Conservation (phyloP, 2,888 invertebrate genomes). For the Drosophila merina region DNA sequence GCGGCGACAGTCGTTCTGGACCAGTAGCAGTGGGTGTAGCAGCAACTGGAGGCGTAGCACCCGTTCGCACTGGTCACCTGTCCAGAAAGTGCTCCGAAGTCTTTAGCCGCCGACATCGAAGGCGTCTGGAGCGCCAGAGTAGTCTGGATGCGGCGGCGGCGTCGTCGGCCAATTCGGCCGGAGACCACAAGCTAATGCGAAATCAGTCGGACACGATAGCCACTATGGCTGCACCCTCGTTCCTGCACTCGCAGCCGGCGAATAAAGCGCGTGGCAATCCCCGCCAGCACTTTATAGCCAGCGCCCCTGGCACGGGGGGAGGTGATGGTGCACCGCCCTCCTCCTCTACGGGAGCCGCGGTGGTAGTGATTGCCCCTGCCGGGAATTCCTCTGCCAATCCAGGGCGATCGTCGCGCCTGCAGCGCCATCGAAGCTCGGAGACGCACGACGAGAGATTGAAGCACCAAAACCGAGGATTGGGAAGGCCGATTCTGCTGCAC, state of each 20-base stretch:
- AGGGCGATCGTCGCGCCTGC: slow-evolving; percentile 77
- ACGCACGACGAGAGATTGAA: slow-evolving; percentile 82
- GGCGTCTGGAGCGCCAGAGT: slow-evolving; percentile 81
- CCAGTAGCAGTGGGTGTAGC: slow-evolving; percentile 1
- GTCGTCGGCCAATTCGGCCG: slow-evolving; percentile 46
- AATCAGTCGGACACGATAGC: slow-evolving; percentile 79
- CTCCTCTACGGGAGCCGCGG: slow-evolving; percentile 35
- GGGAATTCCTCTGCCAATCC: slow-evolving; percentile 21
- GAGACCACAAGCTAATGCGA: slow-evolving; percentile 72
- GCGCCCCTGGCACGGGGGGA: slow-evolving; percentile 18
- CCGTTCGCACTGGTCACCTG: slow-evolving; percentile 69
- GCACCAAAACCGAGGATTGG: slow-evolving; percentile 76
- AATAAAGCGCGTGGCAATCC: slow-evolving; percentile 39
- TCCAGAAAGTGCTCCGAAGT: slow-evolving; percentile 79
- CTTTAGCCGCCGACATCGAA: slow-evolving; percentile 74
- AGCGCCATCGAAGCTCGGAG: slow-evolving; percentile 83
- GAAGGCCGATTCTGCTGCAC: slow-evolving; percentile 79
- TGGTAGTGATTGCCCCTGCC: slow-evolving; percentile 47
- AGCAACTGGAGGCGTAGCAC: slow-evolving; percentile 7
- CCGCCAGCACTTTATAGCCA: slow-evolving; percentile 57
- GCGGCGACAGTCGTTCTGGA: slow-evolving; percentile 27
- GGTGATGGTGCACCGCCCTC: slow-evolving; percentile 27
- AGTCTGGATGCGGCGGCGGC: slow-evolving; percentile 79
- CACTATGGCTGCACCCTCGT: slow-evolving; percentile 59
- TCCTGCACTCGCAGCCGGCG: slow-evolving; percentile 74